Evolutionary conservation across 2,113 vertebrate species (phyloP).

Genomic region (Dinomys branickii): DNA sequence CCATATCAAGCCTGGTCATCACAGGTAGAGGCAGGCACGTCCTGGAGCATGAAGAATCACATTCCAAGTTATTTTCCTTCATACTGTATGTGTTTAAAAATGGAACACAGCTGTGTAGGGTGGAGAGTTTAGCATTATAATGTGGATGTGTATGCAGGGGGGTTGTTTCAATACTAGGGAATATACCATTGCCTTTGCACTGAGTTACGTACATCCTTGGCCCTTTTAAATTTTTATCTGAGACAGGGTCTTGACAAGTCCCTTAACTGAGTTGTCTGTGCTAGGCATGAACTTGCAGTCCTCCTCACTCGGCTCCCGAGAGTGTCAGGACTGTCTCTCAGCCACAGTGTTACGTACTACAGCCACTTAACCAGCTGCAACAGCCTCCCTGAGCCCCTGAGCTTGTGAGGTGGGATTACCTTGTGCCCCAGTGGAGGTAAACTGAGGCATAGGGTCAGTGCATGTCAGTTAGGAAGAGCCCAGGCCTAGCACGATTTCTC

Average conservation of each 20-base stretch:
- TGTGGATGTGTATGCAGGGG: not conserved
- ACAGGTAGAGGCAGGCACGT: not conserved
- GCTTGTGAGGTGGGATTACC: not conserved
- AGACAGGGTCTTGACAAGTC: not conserved
- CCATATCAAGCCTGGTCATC: not conserved
- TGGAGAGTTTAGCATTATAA: not conserved
- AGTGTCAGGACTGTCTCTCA: not conserved
- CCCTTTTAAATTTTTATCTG: not conserved
- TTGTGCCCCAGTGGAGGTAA: not conserved
- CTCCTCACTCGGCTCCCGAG: not conserved
- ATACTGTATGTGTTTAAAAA: not conserved
- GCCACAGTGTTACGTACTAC: not conserved
- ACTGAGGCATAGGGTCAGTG: not conserved
- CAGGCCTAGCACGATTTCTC: not conserved
- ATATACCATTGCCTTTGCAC: not conserved
- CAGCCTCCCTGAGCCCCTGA: not conserved
- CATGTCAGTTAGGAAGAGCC: not conserved
- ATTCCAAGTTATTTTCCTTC: not conserved
- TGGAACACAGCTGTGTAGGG: not conserved
- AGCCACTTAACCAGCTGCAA: not conserved
- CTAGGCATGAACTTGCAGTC: not conserved
- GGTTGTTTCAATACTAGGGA: not conserved
- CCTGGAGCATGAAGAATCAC: not conserved
- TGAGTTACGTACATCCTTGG: not conserved
- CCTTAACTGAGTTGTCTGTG: not conserved